These are phyloP conservation scores for Cyprinodon diabolis DNA, from an alignment of 2,797 vertebrate species.

Conservation along the genomic window DNA sequence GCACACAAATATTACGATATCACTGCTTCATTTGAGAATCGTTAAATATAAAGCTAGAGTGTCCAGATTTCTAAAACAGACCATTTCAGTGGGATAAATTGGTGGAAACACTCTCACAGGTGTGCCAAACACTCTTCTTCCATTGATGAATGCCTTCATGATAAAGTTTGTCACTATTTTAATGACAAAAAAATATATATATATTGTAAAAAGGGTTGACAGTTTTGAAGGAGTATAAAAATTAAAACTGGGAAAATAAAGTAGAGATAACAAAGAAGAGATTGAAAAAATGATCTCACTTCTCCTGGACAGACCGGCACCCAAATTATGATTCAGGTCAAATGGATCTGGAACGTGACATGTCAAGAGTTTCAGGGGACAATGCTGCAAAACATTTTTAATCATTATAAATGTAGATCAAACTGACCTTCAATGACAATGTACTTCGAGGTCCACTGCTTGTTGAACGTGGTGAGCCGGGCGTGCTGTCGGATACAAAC, in stretches of 20 bases:
- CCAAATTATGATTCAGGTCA: constrained; percentile 96
- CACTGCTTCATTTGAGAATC: neutral
- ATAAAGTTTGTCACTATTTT: constrained; percentile 96
- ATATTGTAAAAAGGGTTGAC: neutral
- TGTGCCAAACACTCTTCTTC: constrained; percentile 90
- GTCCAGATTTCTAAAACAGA: constrained; percentile 62
- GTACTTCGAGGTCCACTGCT: constrained; percentile 97
- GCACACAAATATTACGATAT: constrained; percentile 18
- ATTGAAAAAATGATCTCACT: constrained; percentile 79
- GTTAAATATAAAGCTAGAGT: neutral
- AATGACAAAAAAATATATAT: neutral
- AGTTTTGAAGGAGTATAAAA: neutral
- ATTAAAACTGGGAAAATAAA: neutral
- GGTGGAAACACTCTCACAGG: constrained; percentile 86
- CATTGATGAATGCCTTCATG: constrained; percentile 98
- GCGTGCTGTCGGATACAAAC: constrained; percentile 89
- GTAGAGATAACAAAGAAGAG: neutral
- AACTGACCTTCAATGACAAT: constrained; percentile 94
- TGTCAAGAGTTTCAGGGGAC: constrained; percentile 4
- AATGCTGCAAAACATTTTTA: neutral
- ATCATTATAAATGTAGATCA: neutral
- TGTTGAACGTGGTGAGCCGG: constrained; percentile 95
- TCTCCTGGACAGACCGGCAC: constrained; percentile 94
- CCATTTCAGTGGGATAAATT: constrained; percentile 88
- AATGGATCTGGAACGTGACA: constrained; percentile 87